Evolutionary conservation across 2,888 invertebrate genomes (phyloP).

Genomic region (Microctonus hyperodae): DNA sequence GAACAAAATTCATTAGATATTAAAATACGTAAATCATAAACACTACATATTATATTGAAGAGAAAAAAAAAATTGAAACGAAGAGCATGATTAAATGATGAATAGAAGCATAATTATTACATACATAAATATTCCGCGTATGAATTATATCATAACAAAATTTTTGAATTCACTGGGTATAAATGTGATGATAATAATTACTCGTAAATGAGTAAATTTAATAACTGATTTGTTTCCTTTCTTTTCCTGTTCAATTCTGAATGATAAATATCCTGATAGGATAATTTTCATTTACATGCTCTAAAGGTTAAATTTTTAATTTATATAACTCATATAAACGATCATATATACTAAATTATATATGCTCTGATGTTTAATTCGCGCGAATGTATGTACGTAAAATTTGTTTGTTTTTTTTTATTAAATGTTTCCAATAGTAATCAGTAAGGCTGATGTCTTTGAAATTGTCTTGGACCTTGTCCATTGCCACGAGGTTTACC

Average conservation of each 20-base stretch:
- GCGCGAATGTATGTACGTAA: slow-evolving; percentile 4
- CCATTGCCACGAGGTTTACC: slow-evolving; percentile 60
- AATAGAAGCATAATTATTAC: slow-evolving; percentile 15
- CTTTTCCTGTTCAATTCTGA: background rate
- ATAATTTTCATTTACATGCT: background rate
- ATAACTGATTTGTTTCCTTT: background rate
- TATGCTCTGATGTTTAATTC: no score
- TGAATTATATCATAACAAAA: background rate
- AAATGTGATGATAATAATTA: background rate
- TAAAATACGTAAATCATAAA: background rate
- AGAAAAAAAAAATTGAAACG: slow-evolving; percentile 13
- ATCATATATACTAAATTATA: background rate
- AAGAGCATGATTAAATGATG: slow-evolving; percentile 20
- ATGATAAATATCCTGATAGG: background rate
- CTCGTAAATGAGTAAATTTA: background rate
- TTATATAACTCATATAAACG: background rate
- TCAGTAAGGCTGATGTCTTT: slow-evolving; percentile 63
- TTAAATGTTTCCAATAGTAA: slow-evolving; percentile 18
- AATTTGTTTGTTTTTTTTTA: slow-evolving; percentile 20
- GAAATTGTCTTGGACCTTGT: slow-evolving; percentile 61
- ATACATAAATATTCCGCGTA: slow-evolving; percentile 8
- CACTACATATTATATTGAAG: background rate
- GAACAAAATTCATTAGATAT: slow-evolving; percentile 2
- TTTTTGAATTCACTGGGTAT: slow-evolving; percentile 3
- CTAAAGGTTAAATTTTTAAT: background rate